These are phyloP conservation scores for Pseudorhiza aurosa DNA, from an alignment of 30 jellyfish, hydroid and myxozoan species.

Conservation along the genomic window DNA sequence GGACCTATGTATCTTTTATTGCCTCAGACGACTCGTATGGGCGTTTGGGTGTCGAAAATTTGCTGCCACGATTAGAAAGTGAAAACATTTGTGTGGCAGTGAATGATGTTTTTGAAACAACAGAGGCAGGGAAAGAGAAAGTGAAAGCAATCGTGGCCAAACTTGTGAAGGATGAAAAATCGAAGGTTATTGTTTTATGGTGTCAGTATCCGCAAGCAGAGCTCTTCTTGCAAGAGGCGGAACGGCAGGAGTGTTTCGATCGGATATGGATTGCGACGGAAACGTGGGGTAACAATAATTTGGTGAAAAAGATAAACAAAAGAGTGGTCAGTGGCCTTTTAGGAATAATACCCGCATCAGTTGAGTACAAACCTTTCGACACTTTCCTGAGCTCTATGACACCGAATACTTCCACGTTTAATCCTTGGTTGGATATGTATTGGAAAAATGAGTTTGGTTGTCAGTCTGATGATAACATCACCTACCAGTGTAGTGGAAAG, in stretches of 20 bases:
- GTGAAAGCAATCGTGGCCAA: slow-evolving; percentile 52
- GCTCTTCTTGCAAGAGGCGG: slow-evolving; percentile 75
- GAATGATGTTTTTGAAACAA: slow-evolving; percentile 80
- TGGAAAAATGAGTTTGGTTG: slow-evolving; percentile 70
- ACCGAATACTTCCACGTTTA: slow-evolving; percentile 65
- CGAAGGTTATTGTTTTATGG: slow-evolving; percentile 89
- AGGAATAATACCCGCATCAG: slow-evolving; percentile 89
- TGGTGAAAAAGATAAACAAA: slow-evolving; percentile 60
- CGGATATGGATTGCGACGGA: slow-evolving; percentile 99
- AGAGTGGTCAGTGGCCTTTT: slow-evolving; percentile 93
- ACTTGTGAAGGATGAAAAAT: slow-evolving; percentile 58
- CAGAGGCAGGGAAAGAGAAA: slow-evolving; percentile 58
- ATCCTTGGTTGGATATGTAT: slow-evolving; percentile 92
- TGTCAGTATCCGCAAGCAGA: slow-evolving; percentile 96
- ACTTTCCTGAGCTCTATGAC: slow-evolving; percentile 26
- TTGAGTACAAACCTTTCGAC: slow-evolving; percentile 76
- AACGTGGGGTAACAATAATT: slow-evolving; percentile 80
- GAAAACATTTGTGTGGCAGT: slow-evolving; percentile 83
- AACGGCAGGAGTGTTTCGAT: slow-evolving; percentile 53
- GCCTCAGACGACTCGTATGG: slow-evolving; percentile 99
- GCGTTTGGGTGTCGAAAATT: slow-evolving; percentile 84
- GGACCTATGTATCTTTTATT: slow-evolving; percentile 91
- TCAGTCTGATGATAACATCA: slow-evolving; percentile 1
- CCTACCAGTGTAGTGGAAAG: slow-evolving; percentile 36
- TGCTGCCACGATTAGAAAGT: slow-evolving; percentile 79